Conservation (phyloP, 1,140 invertebrate species). For the Drosophila trapezifrons region DNA sequence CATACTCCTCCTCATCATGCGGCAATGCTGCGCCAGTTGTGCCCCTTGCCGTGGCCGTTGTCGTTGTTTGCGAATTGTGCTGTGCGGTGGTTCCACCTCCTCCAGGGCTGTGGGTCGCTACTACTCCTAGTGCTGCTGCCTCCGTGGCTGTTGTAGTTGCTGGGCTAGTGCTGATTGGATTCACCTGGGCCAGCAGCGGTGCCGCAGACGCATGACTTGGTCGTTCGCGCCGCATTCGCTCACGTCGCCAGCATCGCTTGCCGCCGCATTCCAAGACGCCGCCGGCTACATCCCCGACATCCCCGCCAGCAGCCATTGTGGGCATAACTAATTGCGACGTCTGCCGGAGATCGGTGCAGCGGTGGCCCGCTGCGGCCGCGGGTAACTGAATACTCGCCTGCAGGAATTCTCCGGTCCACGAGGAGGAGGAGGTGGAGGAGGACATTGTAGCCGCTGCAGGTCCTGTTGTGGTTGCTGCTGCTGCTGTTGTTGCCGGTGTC, state of each 20-base stretch:
- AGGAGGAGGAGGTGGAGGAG: conserved; percentile 9
- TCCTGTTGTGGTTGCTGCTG: conserved; percentile 20
- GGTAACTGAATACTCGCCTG: conserved; percentile 67
- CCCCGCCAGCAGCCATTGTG: conserved; percentile 58
- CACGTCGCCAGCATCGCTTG: conserved; percentile 72
- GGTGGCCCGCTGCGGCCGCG: conserved; percentile 38
- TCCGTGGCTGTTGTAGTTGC: conserved; percentile 26
- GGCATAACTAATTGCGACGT: conserved; percentile 81
- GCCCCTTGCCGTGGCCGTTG: conserved; percentile 46
- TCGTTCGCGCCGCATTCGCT: conserved; percentile 70
- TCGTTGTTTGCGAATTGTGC: conserved; percentile 68
- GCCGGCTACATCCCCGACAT: conserved; percentile 11
- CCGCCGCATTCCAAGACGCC: conserved; percentile 55
- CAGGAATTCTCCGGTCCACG: conserved; percentile 59
- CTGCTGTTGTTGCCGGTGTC: conserved; percentile 39
- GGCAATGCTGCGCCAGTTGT: conserved; percentile 60
- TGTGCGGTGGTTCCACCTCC: conserved; percentile 15
- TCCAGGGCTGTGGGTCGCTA: neutral
- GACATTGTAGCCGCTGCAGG: conserved; percentile 35
- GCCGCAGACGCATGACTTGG: conserved; percentile 68
- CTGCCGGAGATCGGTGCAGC: conserved; percentile 74
- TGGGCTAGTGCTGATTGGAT: conserved; percentile 59
- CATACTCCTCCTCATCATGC: conserved; percentile 59
- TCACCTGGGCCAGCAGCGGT: conserved; percentile 42
- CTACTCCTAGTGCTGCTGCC: conserved; percentile 5